Conservation (phyloP, 2,888 invertebrate species). For the Dioctria rufipes region DNA sequence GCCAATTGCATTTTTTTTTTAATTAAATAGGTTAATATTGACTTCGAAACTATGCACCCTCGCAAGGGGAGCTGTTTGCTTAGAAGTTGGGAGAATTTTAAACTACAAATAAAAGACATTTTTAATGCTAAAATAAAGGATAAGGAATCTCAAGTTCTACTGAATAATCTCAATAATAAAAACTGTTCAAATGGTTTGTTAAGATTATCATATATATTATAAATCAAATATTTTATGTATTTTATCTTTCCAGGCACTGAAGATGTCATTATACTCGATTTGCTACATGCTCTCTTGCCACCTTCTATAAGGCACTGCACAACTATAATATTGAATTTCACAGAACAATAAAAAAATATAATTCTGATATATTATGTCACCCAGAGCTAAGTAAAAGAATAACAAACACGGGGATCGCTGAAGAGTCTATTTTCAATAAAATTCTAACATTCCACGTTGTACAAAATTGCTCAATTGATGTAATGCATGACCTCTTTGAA, state of each 20-base stretch:
- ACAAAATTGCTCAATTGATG: no score
- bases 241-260: neutral
- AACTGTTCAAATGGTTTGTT: neutral
- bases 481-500: slow-evolving; percentile 57
- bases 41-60: neutral
- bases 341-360: no score
- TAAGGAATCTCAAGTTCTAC: neutral
- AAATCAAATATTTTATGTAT: neutral
- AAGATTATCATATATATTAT: neutral
- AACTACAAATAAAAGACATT: neutral
- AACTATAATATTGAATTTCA: no score
- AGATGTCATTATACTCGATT: neutral
- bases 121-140: neutral
- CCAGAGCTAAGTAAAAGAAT: no score
- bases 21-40: neutral
- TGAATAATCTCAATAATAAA: neutral
- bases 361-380: no score
- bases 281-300: neutral
- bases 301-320: neutral
- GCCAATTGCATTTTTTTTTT: neutral
- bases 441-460: no score
- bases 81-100: neutral
- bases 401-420: no score
- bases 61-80: neutral
- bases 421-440: no score